Evolutionary conservation across 1,140 invertebrate genomes (phyloP).

Genomic region (Heliconius eleuchia): DNA sequence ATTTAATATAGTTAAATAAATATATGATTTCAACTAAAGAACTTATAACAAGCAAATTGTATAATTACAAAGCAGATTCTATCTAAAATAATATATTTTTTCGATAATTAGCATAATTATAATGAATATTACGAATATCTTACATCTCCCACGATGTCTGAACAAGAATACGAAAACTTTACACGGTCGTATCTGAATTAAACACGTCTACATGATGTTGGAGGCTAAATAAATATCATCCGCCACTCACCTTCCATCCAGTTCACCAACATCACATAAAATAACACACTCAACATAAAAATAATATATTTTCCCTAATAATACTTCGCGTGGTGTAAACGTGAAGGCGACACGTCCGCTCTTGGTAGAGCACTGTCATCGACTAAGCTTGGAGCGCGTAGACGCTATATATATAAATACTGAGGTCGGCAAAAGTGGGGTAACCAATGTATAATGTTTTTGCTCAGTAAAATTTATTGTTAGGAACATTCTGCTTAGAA

Average conservation of each 20-base stretch:
- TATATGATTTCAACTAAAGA: neutral
- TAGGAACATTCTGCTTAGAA: constrained; percentile 6
- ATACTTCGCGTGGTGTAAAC: constrained; percentile 4
- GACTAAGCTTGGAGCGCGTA: constrained; percentile 9
- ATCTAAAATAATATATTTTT: neutral
- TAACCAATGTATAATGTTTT: constrained; percentile 26
- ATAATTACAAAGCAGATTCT: neutral
- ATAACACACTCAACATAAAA: constrained; percentile 12
- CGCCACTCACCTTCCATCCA: neutral
- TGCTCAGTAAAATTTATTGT: constrained; percentile 26
- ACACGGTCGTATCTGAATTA: neutral
- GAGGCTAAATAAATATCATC: constrained; percentile 2
- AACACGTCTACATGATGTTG: neutral
- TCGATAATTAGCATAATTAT: neutral
- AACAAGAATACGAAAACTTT: constrained; percentile 9
- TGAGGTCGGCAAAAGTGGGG: constrained; percentile 20
- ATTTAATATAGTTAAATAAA: neutral
- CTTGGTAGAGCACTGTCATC: constrained; percentile 13
- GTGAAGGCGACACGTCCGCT: neutral
- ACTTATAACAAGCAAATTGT: neutral
- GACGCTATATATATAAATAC: constrained; percentile 27
- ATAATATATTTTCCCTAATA: constrained; percentile 4
- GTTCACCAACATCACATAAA: constrained; percentile 14
- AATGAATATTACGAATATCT: neutral
- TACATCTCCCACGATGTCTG: neutral